Conservation (phyloP, 2,113 vertebrate genomes). For the Ictalurus punctatus region DNA sequence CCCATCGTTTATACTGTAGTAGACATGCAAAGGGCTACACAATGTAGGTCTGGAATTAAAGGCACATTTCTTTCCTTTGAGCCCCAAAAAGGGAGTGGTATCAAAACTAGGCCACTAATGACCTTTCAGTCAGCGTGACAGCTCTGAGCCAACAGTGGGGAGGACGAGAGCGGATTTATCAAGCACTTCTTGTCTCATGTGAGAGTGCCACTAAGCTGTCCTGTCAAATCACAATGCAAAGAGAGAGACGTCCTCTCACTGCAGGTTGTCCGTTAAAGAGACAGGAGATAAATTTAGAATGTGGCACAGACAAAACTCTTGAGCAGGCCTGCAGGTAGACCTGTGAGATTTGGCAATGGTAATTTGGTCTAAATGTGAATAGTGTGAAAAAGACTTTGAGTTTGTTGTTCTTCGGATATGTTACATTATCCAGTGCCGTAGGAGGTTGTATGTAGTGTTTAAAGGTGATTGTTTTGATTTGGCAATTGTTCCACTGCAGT, state of each 20-base stretch:
- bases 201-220: slow-evolving; percentile 48
- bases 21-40: not conserved
- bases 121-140: slow-evolving; percentile 31
- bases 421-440: not conserved
- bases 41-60: not conserved
- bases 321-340: slow-evolving; percentile 23
- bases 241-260: slow-evolving; percentile 6
- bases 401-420: slow-evolving; percentile 4
- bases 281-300: slow-evolving; percentile 28
- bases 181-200: slow-evolving; percentile 40
- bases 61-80: not conserved
- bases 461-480: not conserved
- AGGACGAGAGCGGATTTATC: slow-evolving; percentile 24
- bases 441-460: not conserved
- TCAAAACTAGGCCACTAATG: slow-evolving; percentile 39
- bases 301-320: slow-evolving; percentile 19
- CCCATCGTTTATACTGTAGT: not conserved
- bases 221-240: slow-evolving; percentile 37
- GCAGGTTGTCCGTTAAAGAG: slow-evolving; percentile 18
- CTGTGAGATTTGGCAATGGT: not conserved
- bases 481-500: not conserved
- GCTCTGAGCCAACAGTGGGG: not conserved
- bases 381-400: not conserved
- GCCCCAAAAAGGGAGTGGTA: not conserved
- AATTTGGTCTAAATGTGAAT: not conserved